Evolutionary conservation across 2,888 invertebrate genomes (phyloP).

Genomic region (Lissonota sp.): DNA sequence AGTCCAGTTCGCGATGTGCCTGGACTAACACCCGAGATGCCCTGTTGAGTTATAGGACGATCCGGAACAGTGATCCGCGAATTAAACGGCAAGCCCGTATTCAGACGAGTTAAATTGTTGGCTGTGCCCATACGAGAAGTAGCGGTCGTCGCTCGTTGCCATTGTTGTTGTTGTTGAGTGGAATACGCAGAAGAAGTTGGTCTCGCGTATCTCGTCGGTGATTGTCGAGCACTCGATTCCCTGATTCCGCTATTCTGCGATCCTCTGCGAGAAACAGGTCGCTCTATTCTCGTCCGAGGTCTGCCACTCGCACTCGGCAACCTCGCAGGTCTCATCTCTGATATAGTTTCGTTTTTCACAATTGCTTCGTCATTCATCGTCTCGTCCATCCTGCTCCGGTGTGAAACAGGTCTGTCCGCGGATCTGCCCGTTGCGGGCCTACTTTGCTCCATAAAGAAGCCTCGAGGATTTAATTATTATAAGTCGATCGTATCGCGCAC

Average conservation of each 20-base stretch:
- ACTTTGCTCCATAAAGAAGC: too few species aligned
- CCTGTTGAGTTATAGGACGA: constrained; percentile 93
- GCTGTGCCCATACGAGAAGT: constrained; percentile 46
- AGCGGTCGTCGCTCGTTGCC: constrained; percentile 69
- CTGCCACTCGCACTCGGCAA: constrained; percentile 63
- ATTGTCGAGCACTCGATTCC: constrained; percentile 62
- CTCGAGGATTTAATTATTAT: too few species aligned
- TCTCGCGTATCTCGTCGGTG: constrained; percentile 74
- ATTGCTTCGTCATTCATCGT: constrained; percentile 22
- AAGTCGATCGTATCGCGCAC: too few species aligned
- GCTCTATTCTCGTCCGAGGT: constrained; percentile 68
- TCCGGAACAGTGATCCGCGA: constrained; percentile 85
- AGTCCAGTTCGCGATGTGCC: constrained; percentile 85
- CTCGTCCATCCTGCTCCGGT: constrained; percentile 70
- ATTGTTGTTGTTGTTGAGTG: too few species aligned
- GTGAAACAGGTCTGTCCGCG: constrained; percentile 72
- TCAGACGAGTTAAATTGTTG: constrained; percentile 67
- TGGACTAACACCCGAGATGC: constrained; percentile 89
- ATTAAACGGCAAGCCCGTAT: constrained; percentile 72
- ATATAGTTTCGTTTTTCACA: constrained; percentile 18
- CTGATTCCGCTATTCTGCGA: constrained; percentile 71
- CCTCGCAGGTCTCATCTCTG: constrained; percentile 48
- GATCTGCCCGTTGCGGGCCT: constrained; percentile 64
- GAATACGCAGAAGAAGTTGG: constrained; percentile 74
- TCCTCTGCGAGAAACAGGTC: constrained; percentile 79